Conservation (phyloP, 2,888 invertebrate species). For the Muscina levida region DNA sequence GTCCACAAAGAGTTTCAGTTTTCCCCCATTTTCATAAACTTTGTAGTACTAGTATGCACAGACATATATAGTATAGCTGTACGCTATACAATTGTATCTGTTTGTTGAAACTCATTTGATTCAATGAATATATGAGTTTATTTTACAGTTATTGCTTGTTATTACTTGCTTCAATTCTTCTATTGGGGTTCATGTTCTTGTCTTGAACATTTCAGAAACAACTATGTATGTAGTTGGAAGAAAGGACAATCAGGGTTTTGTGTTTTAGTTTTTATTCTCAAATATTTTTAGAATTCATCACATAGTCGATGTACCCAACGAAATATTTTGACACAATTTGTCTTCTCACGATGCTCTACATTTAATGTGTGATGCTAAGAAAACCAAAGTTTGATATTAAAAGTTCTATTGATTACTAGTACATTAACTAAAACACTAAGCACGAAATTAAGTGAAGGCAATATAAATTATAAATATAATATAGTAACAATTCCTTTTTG, state of each 20-base stretch:
- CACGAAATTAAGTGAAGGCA: no score
- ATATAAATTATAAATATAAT: no score
- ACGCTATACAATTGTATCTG: neutral
- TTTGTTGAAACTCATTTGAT: constrained; percentile 25
- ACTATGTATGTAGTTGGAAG: neutral
- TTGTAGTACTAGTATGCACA: neutral
- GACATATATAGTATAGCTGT: neutral
- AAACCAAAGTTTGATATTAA: no score
- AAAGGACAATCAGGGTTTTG: constrained; percentile 6
- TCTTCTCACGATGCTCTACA: no score
- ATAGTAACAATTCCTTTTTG: no score
- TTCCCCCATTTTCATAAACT: constrained; percentile 1
- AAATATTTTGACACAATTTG: constrained; percentile 7
- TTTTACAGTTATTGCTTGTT: constrained; percentile 36
- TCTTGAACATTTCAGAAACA: constrained; percentile 25
- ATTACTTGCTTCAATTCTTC: neutral
- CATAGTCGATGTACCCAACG: neutral
- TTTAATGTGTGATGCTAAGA: no score
- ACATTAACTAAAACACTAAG: no score
- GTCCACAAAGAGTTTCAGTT: constrained; percentile 16
- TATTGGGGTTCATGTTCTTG: neutral
- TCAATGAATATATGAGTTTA: constrained; percentile 31
- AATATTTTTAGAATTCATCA: neutral
- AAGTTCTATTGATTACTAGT: no score
- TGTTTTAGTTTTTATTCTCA: neutral